Base-by-base conservation (phyloP, 2,113 vertebrate genomes). In the Xiphophorus couchianus region DNA sequence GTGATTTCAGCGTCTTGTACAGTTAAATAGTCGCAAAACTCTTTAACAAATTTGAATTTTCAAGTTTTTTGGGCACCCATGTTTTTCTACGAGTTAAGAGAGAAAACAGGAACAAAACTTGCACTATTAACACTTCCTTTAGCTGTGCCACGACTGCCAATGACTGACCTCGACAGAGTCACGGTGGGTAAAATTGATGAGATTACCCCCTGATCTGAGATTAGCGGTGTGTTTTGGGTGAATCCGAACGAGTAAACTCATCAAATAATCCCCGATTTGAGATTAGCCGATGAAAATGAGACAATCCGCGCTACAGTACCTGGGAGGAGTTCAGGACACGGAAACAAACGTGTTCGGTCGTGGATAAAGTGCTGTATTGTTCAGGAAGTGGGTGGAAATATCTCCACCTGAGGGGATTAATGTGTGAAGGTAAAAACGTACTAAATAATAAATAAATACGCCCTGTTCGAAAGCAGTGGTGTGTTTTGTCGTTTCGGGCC, bases 181-280 rank as follows among this genome's bases (percentile, higher is more conserved):
- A 65, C 37, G 58, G 1, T 12, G 76, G 80, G 61, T 81, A 17
- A 68, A 78, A 66, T 8, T 88, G 81, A 90, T 84, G 39, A 51
- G 90, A 90, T 90, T 90, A 90, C 2, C 82, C 80, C 77, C 62
- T 63, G 22, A 42, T 44, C 30, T 30, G 48, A 81, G 85, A 89
- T 89, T 86, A 90, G 15, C 28, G 30, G 28, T 9, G 74, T 63
- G 68, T 60, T 72, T 58, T 75, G 71, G 71, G 69, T 82, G 69
- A 62, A 84, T 74, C 69, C 37, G 73, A 86, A 70, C 54, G 28
- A 69, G 72, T 70, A 42, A 61, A 76, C 61, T 77, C 33, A 6
- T 71, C 63, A 77, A 71, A 88, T 89, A 76, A 81, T 82, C 48
- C 75, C 61, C 70, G 73, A 73, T 63, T 66, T n/a, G 22, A 83